Evolutionary conservation across 2,797 vertebrate species (phyloP), one percentile per base, ranked within the genome.

Genomic region (Silurus lanzhouensis): DNA sequence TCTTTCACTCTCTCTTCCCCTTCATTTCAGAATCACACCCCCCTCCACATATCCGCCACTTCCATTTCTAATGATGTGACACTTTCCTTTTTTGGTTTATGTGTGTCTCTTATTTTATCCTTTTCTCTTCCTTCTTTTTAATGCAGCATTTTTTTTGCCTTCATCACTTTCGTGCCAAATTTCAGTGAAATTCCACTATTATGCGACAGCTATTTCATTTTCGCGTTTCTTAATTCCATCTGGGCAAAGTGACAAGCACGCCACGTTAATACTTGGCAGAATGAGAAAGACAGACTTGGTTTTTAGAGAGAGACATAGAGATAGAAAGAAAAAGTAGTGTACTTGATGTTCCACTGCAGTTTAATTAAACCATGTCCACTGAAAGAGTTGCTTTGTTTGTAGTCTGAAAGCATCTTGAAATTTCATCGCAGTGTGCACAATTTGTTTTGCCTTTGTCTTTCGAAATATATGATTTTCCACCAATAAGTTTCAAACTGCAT

Each of bases 11-110:
- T 60, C 76, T 66, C 68, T 75, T 75, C 67, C 55, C 91, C 92
- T 91, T 90, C 92, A 91, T 92, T 92, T 91, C 90, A 87, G 90
- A 91, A 57, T 66, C 67, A 57, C 76, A 66, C 86, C 91, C 75
- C 79, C 52, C 25, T 25, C 92, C 92, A 91, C 92, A 85, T 93
- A 92, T 93, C 92, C 91, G 90, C 91, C 92, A 92, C 92, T 94
- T 93, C 92, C 92, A 94, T 94, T 94, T 94, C 94, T 94, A 93
- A 95, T 94, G 94, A 95, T 95, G 93, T 95, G 94, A 95, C 94
- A 95, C 92, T 94, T 94, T 91, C 92, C 64, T 57, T 81, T 81
- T 44, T 57, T 46, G 93, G 94, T 94, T 93, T 94, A 52, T 92
- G 90, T 93, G 52, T 85, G 55, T 70, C 82, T 77, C 77, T 84